These are phyloP conservation scores for Nestor notabilis DNA, from an alignment of 2,113 vertebrate genomes.

Conservation along the genomic window DNA sequence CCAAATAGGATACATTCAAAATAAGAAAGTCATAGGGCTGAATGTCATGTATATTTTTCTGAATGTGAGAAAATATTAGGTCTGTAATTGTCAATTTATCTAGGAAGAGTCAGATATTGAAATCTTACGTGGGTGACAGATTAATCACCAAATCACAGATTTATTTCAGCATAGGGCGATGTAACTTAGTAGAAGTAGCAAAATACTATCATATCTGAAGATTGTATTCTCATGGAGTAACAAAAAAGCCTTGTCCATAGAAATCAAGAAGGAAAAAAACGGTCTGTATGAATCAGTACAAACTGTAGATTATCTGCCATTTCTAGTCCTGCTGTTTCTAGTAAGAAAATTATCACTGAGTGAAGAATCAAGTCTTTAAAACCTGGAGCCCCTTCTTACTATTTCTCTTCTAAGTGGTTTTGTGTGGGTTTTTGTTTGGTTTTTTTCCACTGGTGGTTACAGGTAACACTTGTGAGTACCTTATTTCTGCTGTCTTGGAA, in stretches of 20 bases:
- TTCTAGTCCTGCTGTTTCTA: neutral
- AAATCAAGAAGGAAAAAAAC: neutral
- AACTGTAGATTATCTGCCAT: neutral
- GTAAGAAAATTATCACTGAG: neutral
- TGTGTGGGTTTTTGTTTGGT: neutral
- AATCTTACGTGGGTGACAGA: neutral
- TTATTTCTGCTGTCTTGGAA: neutral
- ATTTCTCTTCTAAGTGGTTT: neutral
- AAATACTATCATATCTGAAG: neutral
- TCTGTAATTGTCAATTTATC: neutral
- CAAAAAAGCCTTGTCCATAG: neutral
- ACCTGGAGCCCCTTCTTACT: neutral
- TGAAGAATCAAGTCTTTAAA: neutral
- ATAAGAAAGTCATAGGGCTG: neutral
- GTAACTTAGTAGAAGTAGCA: neutral
- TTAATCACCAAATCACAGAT: neutral
- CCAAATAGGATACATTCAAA: neutral
- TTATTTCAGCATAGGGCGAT: neutral
- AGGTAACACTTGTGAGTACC: neutral
- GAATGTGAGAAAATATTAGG: neutral
- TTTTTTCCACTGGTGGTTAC: neutral
- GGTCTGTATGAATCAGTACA: neutral
- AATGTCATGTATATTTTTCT: neutral
- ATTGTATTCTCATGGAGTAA: neutral
- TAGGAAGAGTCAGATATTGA: neutral